Percentiles rank a stretch among this genome's conserved stretches.
Evolutionary conservation across 2,797 vertebrate genomes (phyloP).

Genomic region (Dryobates pubescens): DNA sequence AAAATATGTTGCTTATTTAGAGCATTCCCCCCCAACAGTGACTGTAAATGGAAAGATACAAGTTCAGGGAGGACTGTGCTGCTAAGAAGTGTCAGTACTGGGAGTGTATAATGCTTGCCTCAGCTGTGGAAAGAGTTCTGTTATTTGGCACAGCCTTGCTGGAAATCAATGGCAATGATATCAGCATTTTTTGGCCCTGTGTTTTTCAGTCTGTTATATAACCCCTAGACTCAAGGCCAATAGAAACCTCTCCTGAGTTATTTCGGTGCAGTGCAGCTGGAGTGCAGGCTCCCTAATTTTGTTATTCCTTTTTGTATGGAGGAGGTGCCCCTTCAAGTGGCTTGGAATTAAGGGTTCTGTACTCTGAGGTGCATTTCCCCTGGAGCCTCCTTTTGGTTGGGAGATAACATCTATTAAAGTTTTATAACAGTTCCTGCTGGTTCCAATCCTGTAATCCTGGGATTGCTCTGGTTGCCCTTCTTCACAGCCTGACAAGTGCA

Average conservation of each 20-base stretch:
- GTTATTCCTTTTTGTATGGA: not conserved
- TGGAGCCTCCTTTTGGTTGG: constrained; percentile 38
- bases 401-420: constrained; percentile 64
- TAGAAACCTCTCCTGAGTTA: not conserved
- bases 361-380: constrained; percentile 31
- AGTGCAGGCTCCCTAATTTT: constrained; percentile 12
- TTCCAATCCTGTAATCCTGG: constrained; percentile 18
- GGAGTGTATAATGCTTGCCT: constrained; percentile 9
- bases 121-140: not conserved
- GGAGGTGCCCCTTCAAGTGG: constrained; percentile 30
- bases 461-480: constrained; percentile 13
- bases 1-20: not conserved
- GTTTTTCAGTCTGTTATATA: not conserved
- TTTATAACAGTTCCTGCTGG: constrained; percentile 24
- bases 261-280: not conserved
- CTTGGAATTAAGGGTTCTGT: not conserved
- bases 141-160: constrained; percentile 4
- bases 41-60: constrained; percentile 14
- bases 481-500: not conserved
- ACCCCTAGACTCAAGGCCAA: not conserved
- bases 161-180: constrained; percentile 9
- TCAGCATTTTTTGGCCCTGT: not conserved
- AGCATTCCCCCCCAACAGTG: not conserved
- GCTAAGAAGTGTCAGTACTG: not conserved
- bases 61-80: not conserved